Percentiles rank a stretch among this genome's conserved stretches.
Conservation (phyloP, 2,113 vertebrate species). For the Xiphophorus couchianus region DNA sequence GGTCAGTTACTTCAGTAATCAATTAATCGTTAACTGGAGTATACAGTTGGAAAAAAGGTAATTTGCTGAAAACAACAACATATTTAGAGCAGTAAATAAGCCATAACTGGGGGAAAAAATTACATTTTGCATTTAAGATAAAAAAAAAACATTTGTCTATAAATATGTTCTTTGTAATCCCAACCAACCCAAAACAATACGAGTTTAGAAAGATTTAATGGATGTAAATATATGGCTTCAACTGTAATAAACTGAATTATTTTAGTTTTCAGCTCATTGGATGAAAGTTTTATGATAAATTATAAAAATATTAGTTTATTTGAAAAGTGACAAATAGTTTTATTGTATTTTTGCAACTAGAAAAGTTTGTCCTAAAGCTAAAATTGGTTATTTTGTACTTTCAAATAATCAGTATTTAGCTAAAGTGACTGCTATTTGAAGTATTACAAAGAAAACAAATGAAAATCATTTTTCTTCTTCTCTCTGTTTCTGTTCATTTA, state of each 20-base stretch:
- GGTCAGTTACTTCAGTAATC: no score
- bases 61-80: no score
- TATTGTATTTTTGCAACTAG: neutral
- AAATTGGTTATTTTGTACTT: neutral
- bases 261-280: no score
- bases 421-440: no score
- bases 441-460: neutral
- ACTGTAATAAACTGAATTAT: no score
- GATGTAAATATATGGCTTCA: neutral
- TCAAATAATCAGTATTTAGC: neutral
- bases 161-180: neutral
- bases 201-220: neutral
- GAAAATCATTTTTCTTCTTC: no score
- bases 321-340: neutral
- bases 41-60: no score
- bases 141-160: no score
- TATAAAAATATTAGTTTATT: neutral
- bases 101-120: no score
- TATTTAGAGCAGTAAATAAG: no score
- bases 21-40: no score
- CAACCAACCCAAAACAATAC: neutral
- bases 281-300: neutral
- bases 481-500: constrained; percentile 2
- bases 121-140: no score
- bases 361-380: neutral